Base-by-base conservation (phyloP, 2,888 invertebrate species). In the Drosophila longiperda region DNA sequence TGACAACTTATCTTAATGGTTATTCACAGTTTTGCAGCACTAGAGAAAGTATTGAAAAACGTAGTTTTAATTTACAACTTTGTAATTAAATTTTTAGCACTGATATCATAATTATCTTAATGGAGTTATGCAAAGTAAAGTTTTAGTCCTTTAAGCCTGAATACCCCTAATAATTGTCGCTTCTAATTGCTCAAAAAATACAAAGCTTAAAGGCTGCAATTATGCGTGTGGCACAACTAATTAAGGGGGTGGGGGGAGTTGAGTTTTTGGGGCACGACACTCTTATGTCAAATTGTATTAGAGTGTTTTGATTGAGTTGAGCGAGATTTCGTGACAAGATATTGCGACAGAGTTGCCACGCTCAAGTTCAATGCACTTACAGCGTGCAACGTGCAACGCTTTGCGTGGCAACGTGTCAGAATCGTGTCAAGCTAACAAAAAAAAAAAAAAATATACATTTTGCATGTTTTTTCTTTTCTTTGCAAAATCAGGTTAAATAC, bases 401-500 rank as follows among this genome's bases (percentile, higher is more conserved):
- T 78, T 62, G 69, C 78, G 69, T 78, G 69, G 72, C 72, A 73
- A 66, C 75, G 23, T 20, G 23, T 20, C 73, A 66, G 42, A 75
- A 72, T 66, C 62, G 73, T 82, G 82, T 74, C 83, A 87, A 82
- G 67, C 74, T 29, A 29, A 29, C 29, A 29, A 29, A 29, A 26
- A 26, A 26, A n/a, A 26, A 26, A 29, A 79, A 67, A 77, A 73
- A 57, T 54, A 38, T 54, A 42, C 5, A 67, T 71, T 71, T 81
- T 75, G 63, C 80, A 73, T 78, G 68, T 72, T 73, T 23, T 61
- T 34, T 58, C 52, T 15, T 36, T 42, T 61, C 49, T 42, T 60
- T 49, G 29, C 29, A 29, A 29, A 29, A 15, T 49, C 73, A 93
- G 93, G 97, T 98, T 20, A 98, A 98, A 92, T 99, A 99, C 93